phyloP scores from a whole-genome alignment of 2,797 vertebrate species.

The Odontamblyopus rebecca region DNA sequence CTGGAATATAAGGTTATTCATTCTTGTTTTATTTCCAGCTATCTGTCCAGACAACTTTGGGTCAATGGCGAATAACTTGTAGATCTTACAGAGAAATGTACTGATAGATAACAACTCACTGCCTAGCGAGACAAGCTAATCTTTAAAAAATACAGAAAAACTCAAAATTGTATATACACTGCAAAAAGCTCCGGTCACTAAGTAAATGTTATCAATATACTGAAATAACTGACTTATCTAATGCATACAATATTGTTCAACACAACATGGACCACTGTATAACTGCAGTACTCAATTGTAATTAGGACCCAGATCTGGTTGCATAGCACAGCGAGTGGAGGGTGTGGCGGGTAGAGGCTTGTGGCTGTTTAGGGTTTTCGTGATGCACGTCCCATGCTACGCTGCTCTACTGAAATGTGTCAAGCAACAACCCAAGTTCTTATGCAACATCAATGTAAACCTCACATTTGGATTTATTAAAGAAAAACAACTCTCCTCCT shows the following conservation, averaged over 20 bases:
- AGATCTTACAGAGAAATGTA: neutral
- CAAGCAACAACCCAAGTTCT: conserved; percentile 4
- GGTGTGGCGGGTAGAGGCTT: conserved; percentile 37
- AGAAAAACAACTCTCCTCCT: conserved; percentile 11
- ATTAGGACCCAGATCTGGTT: conserved; percentile 22
- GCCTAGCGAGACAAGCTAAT: neutral
- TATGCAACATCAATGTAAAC: conserved; percentile 11
- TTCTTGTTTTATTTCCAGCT: neutral
- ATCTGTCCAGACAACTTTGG: neutral
- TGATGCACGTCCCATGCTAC: conserved; percentile 11
- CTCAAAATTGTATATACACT: neutral
- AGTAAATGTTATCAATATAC: neutral
- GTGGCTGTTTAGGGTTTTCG: conserved; percentile 22
- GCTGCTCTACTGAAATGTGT: conserved; percentile 5
- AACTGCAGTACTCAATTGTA: conserved; percentile 6
- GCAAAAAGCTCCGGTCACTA: neutral
- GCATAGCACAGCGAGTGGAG: neutral
- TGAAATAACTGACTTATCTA: conserved; percentile 9
- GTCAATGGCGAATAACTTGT: neutral
- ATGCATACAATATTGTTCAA: conserved; percentile 11
- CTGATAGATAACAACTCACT: neutral
- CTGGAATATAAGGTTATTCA: neutral
- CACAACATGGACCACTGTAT: conserved; percentile 12
- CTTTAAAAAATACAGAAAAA: neutral
- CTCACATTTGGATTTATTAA: conserved; percentile 5